Evolutionary conservation across 2,888 invertebrate genomes (phyloP).

Genomic region (Orchesellides sinensis): DNA sequence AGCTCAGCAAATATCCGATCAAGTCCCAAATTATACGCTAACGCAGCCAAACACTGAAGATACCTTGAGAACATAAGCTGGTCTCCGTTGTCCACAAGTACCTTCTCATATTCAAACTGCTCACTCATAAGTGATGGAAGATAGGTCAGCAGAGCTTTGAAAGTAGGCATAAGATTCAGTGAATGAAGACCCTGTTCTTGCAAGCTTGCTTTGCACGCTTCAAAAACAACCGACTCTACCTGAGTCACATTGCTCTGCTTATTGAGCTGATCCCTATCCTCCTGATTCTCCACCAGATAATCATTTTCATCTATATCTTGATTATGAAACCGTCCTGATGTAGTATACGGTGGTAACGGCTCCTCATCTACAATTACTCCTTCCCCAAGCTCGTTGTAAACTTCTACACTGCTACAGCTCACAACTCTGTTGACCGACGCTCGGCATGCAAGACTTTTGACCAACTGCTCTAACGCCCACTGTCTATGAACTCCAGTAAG

Average conservation of each 20-base stretch:
- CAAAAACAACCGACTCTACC: slow-evolving; percentile 78
- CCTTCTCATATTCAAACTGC: slow-evolving; percentile 78
- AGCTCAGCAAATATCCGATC: slow-evolving; percentile 78
- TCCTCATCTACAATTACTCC: neutral
- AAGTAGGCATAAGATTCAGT: slow-evolving; percentile 80
- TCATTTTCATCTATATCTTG: neutral
- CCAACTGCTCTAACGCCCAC: slow-evolving; percentile 82
- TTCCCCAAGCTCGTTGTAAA: neutral
- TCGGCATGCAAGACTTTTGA: slow-evolving; percentile 75
- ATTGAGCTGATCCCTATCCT: neutral
- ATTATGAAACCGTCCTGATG: neutral
- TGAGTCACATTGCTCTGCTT: neutral
- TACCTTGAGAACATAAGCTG: slow-evolving; percentile 81
- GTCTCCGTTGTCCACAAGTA: slow-evolving; percentile 80
- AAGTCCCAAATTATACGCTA: slow-evolving; percentile 80
- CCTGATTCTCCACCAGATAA: neutral
- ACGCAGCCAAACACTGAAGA: slow-evolving; percentile 80
- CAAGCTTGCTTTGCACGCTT: slow-evolving; percentile 79
- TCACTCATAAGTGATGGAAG: slow-evolving; percentile 78
- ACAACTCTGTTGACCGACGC: slow-evolving; percentile 44
- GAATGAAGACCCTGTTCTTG: slow-evolving; percentile 79
- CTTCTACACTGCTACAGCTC: slow-evolving; percentile 2
- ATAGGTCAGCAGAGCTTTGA: slow-evolving; percentile 78
- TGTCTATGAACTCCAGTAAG: slow-evolving; percentile 79
- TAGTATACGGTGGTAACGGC: neutral